Evolutionary conservation across 2,888 invertebrate species (phyloP), one percentile per base, ranked within the genome.

Genomic region (Andrena camellia): DNA sequence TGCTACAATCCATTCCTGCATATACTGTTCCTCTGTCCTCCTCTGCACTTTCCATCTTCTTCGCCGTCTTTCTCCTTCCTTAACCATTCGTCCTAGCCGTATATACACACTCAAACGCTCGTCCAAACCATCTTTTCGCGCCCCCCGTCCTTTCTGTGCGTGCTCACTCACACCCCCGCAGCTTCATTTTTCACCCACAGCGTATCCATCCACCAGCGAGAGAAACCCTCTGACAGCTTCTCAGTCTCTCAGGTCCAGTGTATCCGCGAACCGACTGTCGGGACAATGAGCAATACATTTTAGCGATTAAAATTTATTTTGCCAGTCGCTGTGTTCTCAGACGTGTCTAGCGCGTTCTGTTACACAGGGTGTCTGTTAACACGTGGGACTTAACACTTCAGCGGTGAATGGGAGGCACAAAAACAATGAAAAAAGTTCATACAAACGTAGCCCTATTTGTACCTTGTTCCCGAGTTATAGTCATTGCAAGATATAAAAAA

Each of bases 251-350:
- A 31, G 63, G 63, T 33, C 69, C 75, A 68, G 68, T 67, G 80
- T 67, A 66, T 63, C 69, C 54, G 33, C 67, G 59, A 72, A 60
- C 54, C 87, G 84, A 80, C 83, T 78, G 70, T 60, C 70, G 76
- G 64, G 71, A 91, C 90, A 92, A 90, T 89, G 83, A 76, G 87
- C 89, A 88, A 90, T 88, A 90, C 92, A 92, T 92, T 92, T 92
- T 91, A 90, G 82, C 91, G 92, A 92, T 92, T 92, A 92, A 92
- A 92, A 90, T 91, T 90, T 91, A 89, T 84, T 89, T 76, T 79
- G 85, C 66, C 23, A 31, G 60, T 23, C 26, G 42, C 29, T 62
- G 68, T 1, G 1, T 1, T 26, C 4, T 2, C 52, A 17, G 42
- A 26, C 57, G 70, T 23, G 54, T 63, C 35, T 42, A 10, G 13